phyloP scores from a whole-genome alignment of 2,113 vertebrate genomes.

The Abramis brama region DNA sequence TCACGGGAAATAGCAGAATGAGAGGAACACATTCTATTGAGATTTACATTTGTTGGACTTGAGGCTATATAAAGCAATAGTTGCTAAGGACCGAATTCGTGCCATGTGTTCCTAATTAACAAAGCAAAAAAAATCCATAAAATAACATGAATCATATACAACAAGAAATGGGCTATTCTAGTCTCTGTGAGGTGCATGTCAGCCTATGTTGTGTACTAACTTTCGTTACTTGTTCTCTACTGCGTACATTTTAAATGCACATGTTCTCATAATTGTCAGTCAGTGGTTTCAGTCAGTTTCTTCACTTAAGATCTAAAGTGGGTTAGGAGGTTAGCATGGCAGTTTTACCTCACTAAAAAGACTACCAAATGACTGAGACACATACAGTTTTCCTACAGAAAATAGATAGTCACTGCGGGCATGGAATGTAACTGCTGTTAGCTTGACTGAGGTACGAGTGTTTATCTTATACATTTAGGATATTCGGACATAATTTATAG shows the following conservation, averaged over 20 bases:
- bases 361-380: background rate
- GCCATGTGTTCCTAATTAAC: constrained; percentile 72
- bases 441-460: constrained; percentile 37
- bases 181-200: constrained; percentile 4
- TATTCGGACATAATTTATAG: constrained; percentile 33
- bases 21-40: constrained; percentile 67
- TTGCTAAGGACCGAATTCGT: constrained; percentile 68
- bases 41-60: constrained; percentile 68
- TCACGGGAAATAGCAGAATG: constrained; percentile 59
- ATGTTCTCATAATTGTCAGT: background rate
- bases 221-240: background rate
- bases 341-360: constrained; percentile 24
- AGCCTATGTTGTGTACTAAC: background rate
- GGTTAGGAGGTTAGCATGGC: background rate
- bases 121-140: constrained; percentile 31
- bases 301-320: background rate
- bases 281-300: constrained; percentile 8
- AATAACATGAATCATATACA: constrained; percentile 20
- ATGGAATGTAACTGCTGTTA: constrained; percentile 40
- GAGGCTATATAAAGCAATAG: constrained; percentile 69
- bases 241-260: background rate
- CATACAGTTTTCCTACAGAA: constrained; percentile 4
- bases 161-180: background rate
- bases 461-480: constrained; percentile 48
- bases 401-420: constrained; percentile 31